These are phyloP conservation scores for Allochrocebus solatus DNA, from an alignment of 2,797 vertebrate species.

Conservation along the genomic window DNA sequence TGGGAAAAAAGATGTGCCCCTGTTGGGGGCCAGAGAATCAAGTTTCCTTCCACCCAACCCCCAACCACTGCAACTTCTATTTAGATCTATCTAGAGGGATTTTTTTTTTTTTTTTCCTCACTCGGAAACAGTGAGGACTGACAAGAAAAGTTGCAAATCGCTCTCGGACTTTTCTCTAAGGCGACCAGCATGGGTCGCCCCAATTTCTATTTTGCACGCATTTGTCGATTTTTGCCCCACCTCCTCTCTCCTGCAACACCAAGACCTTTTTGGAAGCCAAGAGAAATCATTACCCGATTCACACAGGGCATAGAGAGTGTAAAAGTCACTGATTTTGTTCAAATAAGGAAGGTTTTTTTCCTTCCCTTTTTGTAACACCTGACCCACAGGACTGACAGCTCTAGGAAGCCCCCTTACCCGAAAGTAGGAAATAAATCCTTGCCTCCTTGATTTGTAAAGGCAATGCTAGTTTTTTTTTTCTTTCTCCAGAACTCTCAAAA, in stretches of 20 bases:
- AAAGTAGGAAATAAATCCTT: constrained; percentile 54
- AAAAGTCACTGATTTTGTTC: background rate
- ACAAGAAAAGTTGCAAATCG: background rate
- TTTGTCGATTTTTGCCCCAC: background rate
- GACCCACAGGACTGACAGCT: constrained; percentile 31
- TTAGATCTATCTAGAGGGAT: background rate
- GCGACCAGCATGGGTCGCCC: background rate
- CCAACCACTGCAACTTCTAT: background rate
- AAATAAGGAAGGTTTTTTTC: constrained; percentile 14
- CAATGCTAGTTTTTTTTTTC: constrained; percentile 24
- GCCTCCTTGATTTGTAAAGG: background rate
- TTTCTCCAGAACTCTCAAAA: background rate
- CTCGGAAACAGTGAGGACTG: background rate
- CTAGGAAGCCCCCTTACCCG: background rate
- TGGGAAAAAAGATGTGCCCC: background rate
- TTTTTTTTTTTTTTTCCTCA: background rate
- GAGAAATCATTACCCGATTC: background rate
- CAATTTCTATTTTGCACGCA: background rate
- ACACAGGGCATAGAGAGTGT: background rate
- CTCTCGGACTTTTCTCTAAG: background rate
- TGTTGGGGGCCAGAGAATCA: background rate
- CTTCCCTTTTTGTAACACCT: constrained; percentile 60
- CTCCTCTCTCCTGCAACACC: background rate
- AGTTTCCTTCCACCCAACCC: background rate
- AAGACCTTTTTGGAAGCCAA: background rate